Evolutionary conservation across 2,113 vertebrate genomes (phyloP).

Genomic region (Nyctereutes procyonoides): DNA sequence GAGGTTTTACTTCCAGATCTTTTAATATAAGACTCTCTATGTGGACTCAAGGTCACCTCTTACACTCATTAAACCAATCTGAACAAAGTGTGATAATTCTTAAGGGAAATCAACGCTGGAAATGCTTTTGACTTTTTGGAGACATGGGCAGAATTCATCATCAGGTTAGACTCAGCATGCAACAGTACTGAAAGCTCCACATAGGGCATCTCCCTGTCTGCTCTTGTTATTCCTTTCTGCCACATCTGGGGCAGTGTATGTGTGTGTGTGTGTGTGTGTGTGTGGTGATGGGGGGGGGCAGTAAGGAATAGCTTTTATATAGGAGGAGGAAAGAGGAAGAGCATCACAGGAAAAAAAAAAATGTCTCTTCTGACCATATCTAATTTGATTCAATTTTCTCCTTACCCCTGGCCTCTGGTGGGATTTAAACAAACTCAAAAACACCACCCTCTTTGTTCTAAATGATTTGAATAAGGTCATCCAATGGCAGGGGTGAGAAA

Average conservation of each 20-base stretch:
- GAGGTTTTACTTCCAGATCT: slow-evolving; percentile 64
- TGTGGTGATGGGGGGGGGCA: too few relatives aligned
- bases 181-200: slow-evolving; percentile 1
- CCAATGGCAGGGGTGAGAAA: background rate
- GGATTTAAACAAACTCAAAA: background rate
- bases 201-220: background rate
- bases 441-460: background rate
- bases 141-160: slow-evolving; percentile 72
- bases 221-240: background rate
- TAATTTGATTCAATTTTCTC: slow-evolving; percentile 61
- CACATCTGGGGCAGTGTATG: background rate
- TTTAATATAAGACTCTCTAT: slow-evolving; percentile 72
- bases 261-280: too few relatives aligned
- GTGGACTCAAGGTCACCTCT: slow-evolving; percentile 84
- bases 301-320: slow-evolving; percentile 21
- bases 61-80: slow-evolving; percentile 76
- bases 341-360: slow-evolving; percentile 41
- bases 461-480: background rate
- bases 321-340: slow-evolving; percentile 37
- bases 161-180: slow-evolving; percentile 58
- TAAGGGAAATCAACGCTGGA: slow-evolving; percentile 83
- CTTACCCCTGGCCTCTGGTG: background rate
- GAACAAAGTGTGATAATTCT: slow-evolving; percentile 81
- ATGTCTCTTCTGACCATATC: slow-evolving; percentile 56
- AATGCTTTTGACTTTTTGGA: slow-evolving; percentile 78